A percentile compares a stretch with the other conserved stretches of the same genome.
These are phyloP conservation scores for Bembecia ichneumoniformis DNA, from an alignment of 2,888 invertebrate genomes.

Conservation along the genomic window DNA sequence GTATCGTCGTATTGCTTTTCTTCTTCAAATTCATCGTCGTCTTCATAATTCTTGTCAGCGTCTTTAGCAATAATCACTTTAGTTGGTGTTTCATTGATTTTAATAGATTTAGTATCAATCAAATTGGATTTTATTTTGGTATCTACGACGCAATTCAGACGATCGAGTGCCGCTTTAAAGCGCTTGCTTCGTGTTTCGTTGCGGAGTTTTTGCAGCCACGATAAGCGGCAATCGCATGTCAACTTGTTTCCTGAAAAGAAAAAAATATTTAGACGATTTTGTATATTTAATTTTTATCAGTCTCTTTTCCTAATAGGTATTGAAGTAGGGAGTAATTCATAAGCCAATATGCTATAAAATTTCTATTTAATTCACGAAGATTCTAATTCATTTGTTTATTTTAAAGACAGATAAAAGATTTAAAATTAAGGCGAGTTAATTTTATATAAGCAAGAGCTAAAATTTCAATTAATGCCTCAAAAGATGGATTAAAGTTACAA, in stretches of 20 bases:
- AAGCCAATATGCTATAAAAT: no score
- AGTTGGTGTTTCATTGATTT: conserved; percentile 10
- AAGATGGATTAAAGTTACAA: no score
- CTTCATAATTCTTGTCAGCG: conserved; percentile 41
- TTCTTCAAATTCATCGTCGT: conserved; percentile 38
- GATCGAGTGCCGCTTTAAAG: conserved; percentile 76
- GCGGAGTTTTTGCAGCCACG: conserved; percentile 82
- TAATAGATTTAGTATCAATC: conserved; percentile 30
- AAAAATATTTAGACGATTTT: neutral
- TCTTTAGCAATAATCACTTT: conserved; percentile 12
- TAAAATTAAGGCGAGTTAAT: no score
- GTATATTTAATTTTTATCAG: no score
- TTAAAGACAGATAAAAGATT: no score
- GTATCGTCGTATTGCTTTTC: conserved; percentile 52
- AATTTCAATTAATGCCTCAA: no score
- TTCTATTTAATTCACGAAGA: no score
- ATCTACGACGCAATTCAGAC: conserved; percentile 79
- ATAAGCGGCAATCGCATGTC: conserved; percentile 84
- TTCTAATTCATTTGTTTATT: no score
- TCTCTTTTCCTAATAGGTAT: no score
- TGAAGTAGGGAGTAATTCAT: no score
- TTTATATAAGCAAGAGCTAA: no score
- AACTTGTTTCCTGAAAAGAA: conserved; percentile 79
- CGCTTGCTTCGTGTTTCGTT: conserved; percentile 82
- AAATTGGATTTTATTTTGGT: conserved; percentile 34